Percentiles rank a stretch among this genome's conserved stretches.
These are phyloP conservation scores for Teleiodes luculella DNA, from an alignment of 2,888 invertebrate species.

Conservation along the genomic window DNA sequence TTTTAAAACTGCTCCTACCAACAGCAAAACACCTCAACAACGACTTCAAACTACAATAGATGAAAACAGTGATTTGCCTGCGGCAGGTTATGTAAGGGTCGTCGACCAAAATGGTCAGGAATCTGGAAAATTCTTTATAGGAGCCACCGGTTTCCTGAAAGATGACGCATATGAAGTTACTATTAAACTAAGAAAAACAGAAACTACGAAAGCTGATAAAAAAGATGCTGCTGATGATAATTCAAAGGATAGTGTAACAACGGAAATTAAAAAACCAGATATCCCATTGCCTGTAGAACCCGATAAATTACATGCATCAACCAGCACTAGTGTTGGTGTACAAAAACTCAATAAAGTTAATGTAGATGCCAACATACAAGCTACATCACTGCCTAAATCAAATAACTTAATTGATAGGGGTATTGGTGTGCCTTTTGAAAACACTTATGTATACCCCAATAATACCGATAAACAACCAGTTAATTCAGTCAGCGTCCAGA, in stretches of 20 bases:
- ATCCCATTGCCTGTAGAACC: too few relatives aligned
- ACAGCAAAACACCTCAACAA: conserved; percentile 30
- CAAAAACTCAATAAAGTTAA: not conserved
- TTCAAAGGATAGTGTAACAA: conserved; percentile 13
- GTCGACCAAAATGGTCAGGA: conserved; percentile 50
- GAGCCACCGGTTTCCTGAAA: conserved; percentile 57
- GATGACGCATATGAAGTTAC: conserved; percentile 67
- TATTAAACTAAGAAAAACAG: conserved; percentile 66
- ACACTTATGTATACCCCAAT: conserved; percentile 32
- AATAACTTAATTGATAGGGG: conserved; percentile 38
- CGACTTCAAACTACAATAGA: not conserved
- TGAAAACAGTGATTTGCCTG: not conserved
- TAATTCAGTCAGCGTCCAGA: conserved; percentile 62
- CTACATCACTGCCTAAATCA: conserved; percentile 10
- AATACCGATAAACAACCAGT: conserved; percentile 23
- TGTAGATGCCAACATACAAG: not conserved
- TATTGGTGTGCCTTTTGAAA: conserved; percentile 37
- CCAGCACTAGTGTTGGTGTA: not conserved
- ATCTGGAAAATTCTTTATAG: conserved; percentile 62
- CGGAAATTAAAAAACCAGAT: not conserved
- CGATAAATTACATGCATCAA: not conserved
- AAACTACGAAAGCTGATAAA: conserved; percentile 25
- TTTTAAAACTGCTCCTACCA: conserved; percentile 44
- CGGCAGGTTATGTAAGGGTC: conserved; percentile 45
- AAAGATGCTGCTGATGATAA: conserved; percentile 22